Evolutionary conservation across 2,888 invertebrate genomes (phyloP), one percentile per base, ranked within the genome.

Genomic region (Amphipoea oculea): DNA sequence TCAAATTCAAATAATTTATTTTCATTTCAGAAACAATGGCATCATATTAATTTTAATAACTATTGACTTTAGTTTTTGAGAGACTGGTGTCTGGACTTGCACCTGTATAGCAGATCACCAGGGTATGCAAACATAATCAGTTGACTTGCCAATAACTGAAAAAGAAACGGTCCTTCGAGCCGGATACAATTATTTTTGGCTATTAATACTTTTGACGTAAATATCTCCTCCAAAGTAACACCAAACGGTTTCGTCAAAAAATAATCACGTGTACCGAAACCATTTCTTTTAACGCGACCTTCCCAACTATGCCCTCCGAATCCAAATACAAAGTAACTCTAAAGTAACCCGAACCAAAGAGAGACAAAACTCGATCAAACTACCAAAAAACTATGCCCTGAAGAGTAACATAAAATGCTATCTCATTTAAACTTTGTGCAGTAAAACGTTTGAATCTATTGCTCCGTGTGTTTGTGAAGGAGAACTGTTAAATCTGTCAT

Each of bases 401-500:
- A 80, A 83, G 76, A 79, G 80, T 81, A 80, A 86, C 87, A 90
- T 90, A 92, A 92, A 91, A 89, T 87, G 89, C 84, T 81, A 88
- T 91, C 90, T 89, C 86, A 91, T 91, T 91, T 90, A 86, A 91
- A 91, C 87, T 91, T 91, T 79, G 67, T 63, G 78, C 85, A 88
- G 85, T 89, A 89, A 89, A 91, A 88, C 86, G 78, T 76, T 87
- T 84, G 84, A 75, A 86, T 81, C 73, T 84, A 83, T 85, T 78
- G 84, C 79, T 77, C 36, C 29, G 79, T 75, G 65, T 79, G 63
- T 73, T 83, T 83, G 36, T 51, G 74, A 84, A 79, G 57, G 68
- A 48, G 57, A 70, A 48, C 84, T 75, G 72, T n/a, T 84, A 75
- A 87, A 85, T 85, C 74, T 87, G 74, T 85, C 87, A 85, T 84